Evolutionary conservation across 2,113 vertebrate genomes (phyloP).

Genomic region (Pycnonotus jocosus): DNA sequence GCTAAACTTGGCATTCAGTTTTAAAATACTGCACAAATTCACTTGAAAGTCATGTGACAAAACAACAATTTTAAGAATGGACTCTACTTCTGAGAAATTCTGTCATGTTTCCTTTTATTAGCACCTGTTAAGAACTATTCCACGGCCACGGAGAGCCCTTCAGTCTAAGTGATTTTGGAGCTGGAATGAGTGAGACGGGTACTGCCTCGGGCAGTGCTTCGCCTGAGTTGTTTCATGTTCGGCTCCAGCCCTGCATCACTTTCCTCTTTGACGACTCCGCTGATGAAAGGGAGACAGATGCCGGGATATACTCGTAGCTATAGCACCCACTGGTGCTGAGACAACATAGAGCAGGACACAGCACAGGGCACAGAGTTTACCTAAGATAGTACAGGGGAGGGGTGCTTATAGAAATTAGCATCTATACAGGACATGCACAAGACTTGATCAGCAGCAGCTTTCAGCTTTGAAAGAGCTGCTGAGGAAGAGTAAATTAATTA

Average conservation of each 20-base stretch:
- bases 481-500: neutral
- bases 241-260: neutral
- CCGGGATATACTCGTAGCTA: neutral
- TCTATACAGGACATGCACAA: neutral
- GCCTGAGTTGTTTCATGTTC: neutral
- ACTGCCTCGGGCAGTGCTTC: rapidly evolving
- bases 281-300: neutral
- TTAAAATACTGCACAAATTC: neutral
- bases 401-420: neutral
- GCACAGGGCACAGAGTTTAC: neutral
- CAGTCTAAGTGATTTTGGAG: neutral
- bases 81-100: neutral
- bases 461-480: neutral
- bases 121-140: neutral
- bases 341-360: conserved; percentile 3
- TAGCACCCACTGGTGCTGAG: conserved; percentile 55
- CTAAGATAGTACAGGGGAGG: neutral
- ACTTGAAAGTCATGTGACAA: neutral
- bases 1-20: neutral
- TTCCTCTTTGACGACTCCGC: neutral
- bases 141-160: neutral
- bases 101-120: neutral
- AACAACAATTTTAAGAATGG: neutral
- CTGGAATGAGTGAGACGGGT: neutral
- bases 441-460: neutral